Evolutionary conservation across 2,888 invertebrate species (phyloP).

Genomic region (Tuberolachnus salignus): DNA sequence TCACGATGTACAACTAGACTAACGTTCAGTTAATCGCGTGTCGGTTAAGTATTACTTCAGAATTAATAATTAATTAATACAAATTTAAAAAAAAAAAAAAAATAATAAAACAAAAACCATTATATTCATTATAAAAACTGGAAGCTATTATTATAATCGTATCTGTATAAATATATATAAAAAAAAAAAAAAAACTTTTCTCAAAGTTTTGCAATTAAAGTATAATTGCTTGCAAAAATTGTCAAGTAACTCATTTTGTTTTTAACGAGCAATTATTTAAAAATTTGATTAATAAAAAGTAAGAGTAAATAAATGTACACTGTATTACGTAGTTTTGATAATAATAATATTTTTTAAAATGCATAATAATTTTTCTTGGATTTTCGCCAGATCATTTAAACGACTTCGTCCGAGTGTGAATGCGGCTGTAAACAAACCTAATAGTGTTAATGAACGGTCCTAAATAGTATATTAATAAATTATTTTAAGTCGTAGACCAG

Average conservation of each 20-base stretch:
- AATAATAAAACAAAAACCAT: too few relatives aligned
- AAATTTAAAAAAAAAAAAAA: too few relatives aligned
- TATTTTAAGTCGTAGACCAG: background rate
- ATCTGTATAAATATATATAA: too few relatives aligned
- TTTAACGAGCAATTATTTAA: background rate
- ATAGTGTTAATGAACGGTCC: constrained; percentile 26
- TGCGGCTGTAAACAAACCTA: constrained; percentile 38
- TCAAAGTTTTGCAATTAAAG: background rate
- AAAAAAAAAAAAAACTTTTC: too few relatives aligned
- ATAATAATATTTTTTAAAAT: constrained; percentile 13
- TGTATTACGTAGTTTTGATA: background rate
- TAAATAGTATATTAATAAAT: constrained; percentile 35
- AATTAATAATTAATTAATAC: too few relatives aligned
- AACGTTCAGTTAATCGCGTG: too few relatives aligned
- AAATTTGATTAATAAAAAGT: background rate
- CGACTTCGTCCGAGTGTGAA: background rate
- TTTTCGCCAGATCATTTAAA: constrained; percentile 34
- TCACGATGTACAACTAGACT: too few relatives aligned
- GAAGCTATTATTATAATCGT: too few relatives aligned
- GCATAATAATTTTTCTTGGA: constrained; percentile 37
- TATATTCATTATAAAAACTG: too few relatives aligned
- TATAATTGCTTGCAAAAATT: background rate
- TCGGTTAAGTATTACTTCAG: too few relatives aligned
- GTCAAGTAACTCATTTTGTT: background rate
- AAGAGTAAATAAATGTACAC: constrained; percentile 10